Evolutionary conservation across 1,140 invertebrate genomes (phyloP), one percentile per base, ranked within the genome.

Genomic region (Camponotus vicinus): DNA sequence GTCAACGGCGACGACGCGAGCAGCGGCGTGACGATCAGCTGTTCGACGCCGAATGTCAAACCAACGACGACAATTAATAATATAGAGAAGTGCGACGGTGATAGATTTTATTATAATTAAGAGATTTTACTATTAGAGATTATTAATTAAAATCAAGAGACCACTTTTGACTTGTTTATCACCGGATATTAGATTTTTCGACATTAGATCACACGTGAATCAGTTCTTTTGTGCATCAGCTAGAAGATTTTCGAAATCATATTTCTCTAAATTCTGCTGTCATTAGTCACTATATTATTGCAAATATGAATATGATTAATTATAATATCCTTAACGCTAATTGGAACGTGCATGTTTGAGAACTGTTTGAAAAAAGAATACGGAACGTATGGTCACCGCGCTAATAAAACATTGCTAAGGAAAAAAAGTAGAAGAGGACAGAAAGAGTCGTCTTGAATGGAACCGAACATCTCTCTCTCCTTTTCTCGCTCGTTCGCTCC

Each of bases 401-500:
- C 69, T 73, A 73, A 83, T 83, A 59, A 83, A 83, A 27, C 79
- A 80, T 80, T 9, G 49, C 69, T 57, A 70, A 57, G 27, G 32
- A 21, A 45, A 67, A 45, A 34, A 27, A 61, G 9, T 18, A 71
- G 27, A 83, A 5, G 27, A 71, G 1, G 5, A 59, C n/a, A 82
- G 49, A 52, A 34, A 82, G 61, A 73, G 32, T 15, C 55, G 49
- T 45, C 57, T 52, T 57, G 55, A 40, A 55, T 79, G 63, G 66
- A 73, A 69, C 83, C 70, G 61, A 55, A 85, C 42, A 52, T 76
- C 40, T 37, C 52, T 79, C 75, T 79, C 84, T 86, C 75, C 45
- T 78, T 77, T 73, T 78, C 63, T 76, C 77, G 80, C 79, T 71
- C 73, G 37, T 37, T 52, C 85, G 37, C 86, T 90, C 89, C 84